A percentile compares a stretch with the other conserved stretches of the same genome.
Conservation (phyloP, 2,888 invertebrate genomes). For the Meteorus cinctellus region DNA sequence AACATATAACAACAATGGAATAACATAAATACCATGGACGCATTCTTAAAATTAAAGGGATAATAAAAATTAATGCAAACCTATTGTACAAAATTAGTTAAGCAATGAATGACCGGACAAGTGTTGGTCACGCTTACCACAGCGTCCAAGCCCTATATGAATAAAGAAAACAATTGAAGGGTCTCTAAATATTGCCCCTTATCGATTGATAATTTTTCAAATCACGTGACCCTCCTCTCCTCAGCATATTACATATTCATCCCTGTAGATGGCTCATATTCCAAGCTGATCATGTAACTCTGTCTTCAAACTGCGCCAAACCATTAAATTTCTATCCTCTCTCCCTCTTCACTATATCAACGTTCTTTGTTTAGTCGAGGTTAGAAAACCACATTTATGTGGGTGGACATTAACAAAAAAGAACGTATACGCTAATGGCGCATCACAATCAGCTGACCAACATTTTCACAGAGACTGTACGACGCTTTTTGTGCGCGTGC, state of each 20-base stretch:
- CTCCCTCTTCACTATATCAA: neutral
- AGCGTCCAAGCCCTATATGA: too few species aligned
- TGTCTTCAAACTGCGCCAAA: too few species aligned
- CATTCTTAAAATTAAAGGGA: too few species aligned
- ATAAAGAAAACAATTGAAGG: neutral
- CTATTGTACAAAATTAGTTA: too few species aligned
- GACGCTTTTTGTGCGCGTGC: constrained; percentile 1
- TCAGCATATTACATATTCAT: neutral
- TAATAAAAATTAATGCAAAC: too few species aligned
- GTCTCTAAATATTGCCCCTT: neutral
- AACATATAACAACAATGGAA: too few species aligned
- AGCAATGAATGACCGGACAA: too few species aligned
- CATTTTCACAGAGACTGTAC: constrained; percentile 9
- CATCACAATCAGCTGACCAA: neutral
- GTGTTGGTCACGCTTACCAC: too few species aligned
- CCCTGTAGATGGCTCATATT: neutral
- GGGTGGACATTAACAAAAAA: constrained; percentile 1
- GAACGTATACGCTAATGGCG: neutral
- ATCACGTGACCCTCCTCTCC: neutral
- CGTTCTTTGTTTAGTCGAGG: neutral
- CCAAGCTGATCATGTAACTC: too few species aligned
- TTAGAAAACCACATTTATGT: constrained; percentile 6
- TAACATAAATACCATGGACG: too few species aligned
- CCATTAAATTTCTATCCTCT: neutral
- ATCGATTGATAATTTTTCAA: neutral